Evolutionary conservation across 2,113 vertebrate genomes (phyloP).

Genomic region (Epinephelus moara): DNA sequence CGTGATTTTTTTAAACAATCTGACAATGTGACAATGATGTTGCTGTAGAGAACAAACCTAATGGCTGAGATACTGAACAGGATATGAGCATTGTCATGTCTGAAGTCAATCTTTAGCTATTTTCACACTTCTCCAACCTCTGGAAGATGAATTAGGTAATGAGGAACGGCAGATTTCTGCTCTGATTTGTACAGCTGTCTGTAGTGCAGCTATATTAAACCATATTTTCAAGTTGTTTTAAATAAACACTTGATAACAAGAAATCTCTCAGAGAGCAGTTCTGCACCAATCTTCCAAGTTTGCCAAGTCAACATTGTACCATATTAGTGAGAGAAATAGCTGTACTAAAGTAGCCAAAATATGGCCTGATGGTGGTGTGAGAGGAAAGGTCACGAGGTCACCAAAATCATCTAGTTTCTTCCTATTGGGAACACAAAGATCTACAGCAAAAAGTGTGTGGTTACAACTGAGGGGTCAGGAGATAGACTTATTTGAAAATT

Average conservation of each 20-base stretch:
- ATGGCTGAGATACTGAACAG: constrained; percentile 3
- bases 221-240: constrained; percentile 17
- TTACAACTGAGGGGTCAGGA: neutral
- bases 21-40: constrained; percentile 21
- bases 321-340: neutral
- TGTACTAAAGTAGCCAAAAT: constrained; percentile 1
- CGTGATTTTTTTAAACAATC: neutral
- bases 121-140: neutral
- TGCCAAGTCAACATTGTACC: neutral
- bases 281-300: neutral
- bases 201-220: neutral
- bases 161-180: neutral
- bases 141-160: constrained; percentile 16
- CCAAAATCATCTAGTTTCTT: constrained; percentile 9
- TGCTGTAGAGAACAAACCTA: constrained; percentile 17
- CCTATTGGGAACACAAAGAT: neutral
- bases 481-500: neutral
- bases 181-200: constrained; percentile 17
- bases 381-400: constrained; percentile 4
- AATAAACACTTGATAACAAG: constrained; percentile 6
- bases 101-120: constrained; percentile 15
- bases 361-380: constrained; percentile 3
- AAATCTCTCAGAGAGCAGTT: neutral
- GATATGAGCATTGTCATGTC: neutral
- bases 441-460: neutral